Percentiles rank a stretch among this genome's conserved stretches.
phyloP scores from a whole-genome alignment of 2,797 vertebrate species.

The Intellagama lesueurii region DNA sequence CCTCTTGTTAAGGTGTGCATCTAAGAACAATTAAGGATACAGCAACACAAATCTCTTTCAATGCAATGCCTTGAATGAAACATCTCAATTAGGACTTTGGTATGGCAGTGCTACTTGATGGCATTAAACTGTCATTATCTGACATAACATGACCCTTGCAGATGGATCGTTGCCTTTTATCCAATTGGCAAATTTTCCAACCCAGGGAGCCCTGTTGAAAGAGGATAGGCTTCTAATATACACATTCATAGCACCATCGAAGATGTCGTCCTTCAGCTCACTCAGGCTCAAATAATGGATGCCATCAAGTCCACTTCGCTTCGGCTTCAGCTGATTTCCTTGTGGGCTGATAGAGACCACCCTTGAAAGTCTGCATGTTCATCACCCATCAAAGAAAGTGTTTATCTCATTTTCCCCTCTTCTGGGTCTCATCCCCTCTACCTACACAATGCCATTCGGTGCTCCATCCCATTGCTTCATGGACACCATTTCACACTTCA shows the following conservation, averaged over 20 bases:
- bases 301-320: not conserved
- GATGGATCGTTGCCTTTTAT: not conserved
- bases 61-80: not conserved
- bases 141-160: not conserved
- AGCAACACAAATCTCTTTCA: no score
- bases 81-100: not conserved
- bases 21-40: no score
- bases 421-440: slow-evolving; percentile 52
- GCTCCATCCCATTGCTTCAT: slow-evolving; percentile 27
- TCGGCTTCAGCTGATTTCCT: slow-evolving; percentile 35
- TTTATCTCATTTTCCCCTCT: slow-evolving; percentile 18
- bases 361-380: slow-evolving; percentile 26
- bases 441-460: not conserved
- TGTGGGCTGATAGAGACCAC: not conserved
- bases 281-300: slow-evolving; percentile 14
- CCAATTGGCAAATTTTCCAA: no score
- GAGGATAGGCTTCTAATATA: not conserved
- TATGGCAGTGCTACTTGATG: no score
- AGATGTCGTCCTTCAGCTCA: not conserved
- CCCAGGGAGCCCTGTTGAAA: not conserved
- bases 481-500: slow-evolving; percentile 68
- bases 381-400: not conserved
- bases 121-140: not conserved
- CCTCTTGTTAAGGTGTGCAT: no score
- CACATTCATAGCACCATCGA: not conserved